Evolutionary conservation across 2,888 invertebrate genomes (phyloP).

Genomic region (Oligia latruncula): DNA sequence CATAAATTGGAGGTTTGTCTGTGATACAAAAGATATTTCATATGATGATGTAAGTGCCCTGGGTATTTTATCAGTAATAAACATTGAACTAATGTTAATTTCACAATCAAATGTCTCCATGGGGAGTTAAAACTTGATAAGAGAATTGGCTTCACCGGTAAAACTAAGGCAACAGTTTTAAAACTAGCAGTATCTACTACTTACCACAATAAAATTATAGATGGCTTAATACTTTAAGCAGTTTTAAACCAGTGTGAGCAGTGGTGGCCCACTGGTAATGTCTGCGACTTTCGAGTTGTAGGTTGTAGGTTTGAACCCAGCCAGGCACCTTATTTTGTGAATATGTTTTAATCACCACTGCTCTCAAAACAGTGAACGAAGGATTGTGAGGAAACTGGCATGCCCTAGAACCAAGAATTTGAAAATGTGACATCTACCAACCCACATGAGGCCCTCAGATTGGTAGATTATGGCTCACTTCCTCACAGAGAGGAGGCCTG

Average conservation of each 20-base stretch:
- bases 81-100: slow-evolving; percentile 25
- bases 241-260: neutral
- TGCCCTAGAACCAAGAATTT: neutral
- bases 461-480: too few species aligned
- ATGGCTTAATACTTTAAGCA: neutral
- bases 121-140: slow-evolving; percentile 40
- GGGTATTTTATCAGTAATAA: slow-evolving; percentile 31
- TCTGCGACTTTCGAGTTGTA: too few species aligned
- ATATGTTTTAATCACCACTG: too few species aligned
- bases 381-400: too few species aligned
- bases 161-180: slow-evolving; percentile 5
- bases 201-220: neutral
- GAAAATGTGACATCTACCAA: neutral
- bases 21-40: slow-evolving; percentile 26
- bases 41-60: neutral
- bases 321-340: too few species aligned
- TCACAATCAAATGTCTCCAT: slow-evolving; percentile 29
- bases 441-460: too few species aligned
- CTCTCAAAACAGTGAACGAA: neutral
- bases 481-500: too few species aligned
- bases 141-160: slow-evolving; percentile 35
- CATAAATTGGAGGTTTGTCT: slow-evolving; percentile 22
- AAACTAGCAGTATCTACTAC: neutral
- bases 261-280: too few species aligned
- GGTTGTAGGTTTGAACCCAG: too few species aligned